A percentile compares a stretch with the other conserved stretches of the same genome.
Evolutionary conservation across 2,888 invertebrate species (phyloP).

Genomic region (Drymonia ruficornis): DNA sequence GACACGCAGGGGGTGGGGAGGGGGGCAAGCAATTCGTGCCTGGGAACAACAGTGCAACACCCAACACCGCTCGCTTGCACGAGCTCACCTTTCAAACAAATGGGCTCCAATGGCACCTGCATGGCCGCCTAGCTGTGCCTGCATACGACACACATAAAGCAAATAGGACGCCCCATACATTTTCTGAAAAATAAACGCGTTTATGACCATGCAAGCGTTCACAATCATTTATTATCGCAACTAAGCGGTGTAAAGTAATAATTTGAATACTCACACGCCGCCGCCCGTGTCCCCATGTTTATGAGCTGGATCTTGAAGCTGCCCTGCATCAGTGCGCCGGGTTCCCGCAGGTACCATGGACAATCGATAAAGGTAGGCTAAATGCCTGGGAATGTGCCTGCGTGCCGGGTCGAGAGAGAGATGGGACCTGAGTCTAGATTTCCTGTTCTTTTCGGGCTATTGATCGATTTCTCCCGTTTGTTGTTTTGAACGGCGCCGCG

Average conservation of each 20-base stretch:
- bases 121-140: constrained; percentile 66
- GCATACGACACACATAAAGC: constrained; percentile 79
- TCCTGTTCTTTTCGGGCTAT: constrained; percentile 72
- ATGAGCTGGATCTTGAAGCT: constrained; percentile 89
- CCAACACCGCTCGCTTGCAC: constrained; percentile 54
- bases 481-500: constrained; percentile 51
- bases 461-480: constrained; percentile 49
- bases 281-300: constrained; percentile 97
- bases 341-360: constrained; percentile 55
- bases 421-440: constrained; percentile 79
- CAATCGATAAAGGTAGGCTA: constrained; percentile 66
- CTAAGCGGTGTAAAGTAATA: constrained; percentile 34
- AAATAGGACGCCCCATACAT: constrained; percentile 61
- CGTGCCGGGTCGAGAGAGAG: constrained; percentile 67
- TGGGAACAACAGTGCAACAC: constrained; percentile 43
- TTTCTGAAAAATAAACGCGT: constrained; percentile 81
- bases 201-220: constrained; percentile 74
- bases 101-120: constrained; percentile 73
- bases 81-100: constrained; percentile 80
- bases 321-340: constrained; percentile 85
- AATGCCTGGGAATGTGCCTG: constrained; percentile 14
- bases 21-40: constrained; percentile 51
- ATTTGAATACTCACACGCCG: constrained; percentile 90
- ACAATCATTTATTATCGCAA: constrained; percentile 28
- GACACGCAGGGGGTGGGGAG: constrained; percentile 17